Percentiles rank a stretch among this genome's conserved stretches.
Evolutionary conservation across 2,888 invertebrate genomes (phyloP).

Genomic region (Nymphalis polychloros): DNA sequence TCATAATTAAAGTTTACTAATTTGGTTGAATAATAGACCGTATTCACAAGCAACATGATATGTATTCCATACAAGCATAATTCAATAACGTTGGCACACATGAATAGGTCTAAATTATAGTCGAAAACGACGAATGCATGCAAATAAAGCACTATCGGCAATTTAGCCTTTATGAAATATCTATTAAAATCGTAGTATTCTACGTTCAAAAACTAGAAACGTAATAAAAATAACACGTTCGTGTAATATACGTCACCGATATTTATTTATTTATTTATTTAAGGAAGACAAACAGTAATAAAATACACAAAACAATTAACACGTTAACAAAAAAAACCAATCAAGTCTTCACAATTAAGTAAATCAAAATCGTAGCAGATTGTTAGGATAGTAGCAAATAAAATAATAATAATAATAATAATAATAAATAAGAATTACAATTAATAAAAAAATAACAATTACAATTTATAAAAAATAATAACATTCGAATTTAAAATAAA

Average conservation of each 20-base stretch:
- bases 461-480: too few relatives aligned
- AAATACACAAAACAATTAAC: too few relatives aligned
- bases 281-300: too few relatives aligned
- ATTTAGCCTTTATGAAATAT: slow-evolving; percentile 43
- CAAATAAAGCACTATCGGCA: slow-evolving; percentile 63
- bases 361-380: too few relatives aligned
- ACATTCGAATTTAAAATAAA: too few relatives aligned
- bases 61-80: slow-evolving; percentile 10
- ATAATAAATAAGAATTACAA: too few relatives aligned
- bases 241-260: background rate
- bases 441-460: too few relatives aligned
- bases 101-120: slow-evolving; percentile 57
- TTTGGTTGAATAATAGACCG: background rate
- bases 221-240: slow-evolving; percentile 11
- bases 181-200: slow-evolving; percentile 10
- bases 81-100: slow-evolving; percentile 17
- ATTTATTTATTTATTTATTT: too few relatives aligned
- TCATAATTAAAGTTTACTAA: background rate
- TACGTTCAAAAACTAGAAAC: slow-evolving; percentile 9
- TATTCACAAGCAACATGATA: background rate
- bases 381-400: too few relatives aligned
- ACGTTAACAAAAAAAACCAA: too few relatives aligned
- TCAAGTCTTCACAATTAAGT: too few relatives aligned
- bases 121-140: slow-evolving; percentile 61
- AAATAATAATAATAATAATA: too few relatives aligned